A percentile compares a stretch with the other conserved stretches of the same genome.
These are phyloP conservation scores for Tricholaema leucomelas DNA, from an alignment of 2,113 vertebrate genomes.

Conservation along the genomic window DNA sequence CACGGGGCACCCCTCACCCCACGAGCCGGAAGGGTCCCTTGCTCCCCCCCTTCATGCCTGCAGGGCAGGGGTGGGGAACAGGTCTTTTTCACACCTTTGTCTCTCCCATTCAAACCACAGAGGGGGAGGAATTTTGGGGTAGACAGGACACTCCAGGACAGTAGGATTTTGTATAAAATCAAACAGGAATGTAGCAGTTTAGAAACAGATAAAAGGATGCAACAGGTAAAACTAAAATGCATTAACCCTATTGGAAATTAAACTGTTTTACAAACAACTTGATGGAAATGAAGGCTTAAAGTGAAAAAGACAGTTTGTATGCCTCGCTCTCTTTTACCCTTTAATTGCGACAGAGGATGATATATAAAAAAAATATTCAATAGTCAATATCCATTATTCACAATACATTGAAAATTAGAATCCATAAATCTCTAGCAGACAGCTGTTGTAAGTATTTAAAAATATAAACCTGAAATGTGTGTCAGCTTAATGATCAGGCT, in stretches of 20 bases:
- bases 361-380: slow-evolving; percentile 48
- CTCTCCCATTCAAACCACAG: no score
- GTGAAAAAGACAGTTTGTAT: not conserved
- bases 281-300: slow-evolving; percentile 13
- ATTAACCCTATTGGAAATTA: not conserved
- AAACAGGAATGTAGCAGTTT: not conserved
- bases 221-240: not conserved
- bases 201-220: not conserved
- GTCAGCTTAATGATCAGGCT: slow-evolving; percentile 38
- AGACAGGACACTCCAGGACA: no score
- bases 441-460: slow-evolving; percentile 57
- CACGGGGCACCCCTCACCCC: no score
- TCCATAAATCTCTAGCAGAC: slow-evolving; percentile 35
- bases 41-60: no score
- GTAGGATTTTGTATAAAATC: not conserved
- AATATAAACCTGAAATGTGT: slow-evolving; percentile 44
- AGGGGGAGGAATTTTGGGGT: no score
- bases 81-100: no score
- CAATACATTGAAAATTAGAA: slow-evolving; percentile 36
- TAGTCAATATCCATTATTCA: slow-evolving; percentile 40
- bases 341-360: not conserved
- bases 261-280: not conserved
- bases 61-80: no score
- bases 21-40: no score
- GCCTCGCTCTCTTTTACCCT: not conserved